Base-by-base conservation (phyloP, 2,797 vertebrate genomes). In the Oreochromis grahami region DNA sequence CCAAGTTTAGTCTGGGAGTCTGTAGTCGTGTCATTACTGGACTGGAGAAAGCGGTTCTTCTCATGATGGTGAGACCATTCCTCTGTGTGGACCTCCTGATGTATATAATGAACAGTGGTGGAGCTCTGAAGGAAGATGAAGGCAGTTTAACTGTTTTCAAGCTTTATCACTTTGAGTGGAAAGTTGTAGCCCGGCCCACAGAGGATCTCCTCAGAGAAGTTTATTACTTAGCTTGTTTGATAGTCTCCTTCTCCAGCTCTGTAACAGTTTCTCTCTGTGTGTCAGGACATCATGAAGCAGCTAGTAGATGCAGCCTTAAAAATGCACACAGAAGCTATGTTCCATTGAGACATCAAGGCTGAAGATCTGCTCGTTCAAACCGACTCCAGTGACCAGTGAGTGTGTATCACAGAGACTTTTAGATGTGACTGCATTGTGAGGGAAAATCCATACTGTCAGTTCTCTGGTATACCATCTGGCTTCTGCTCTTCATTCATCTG, bases 1-100 rank as follows among this genome's bases (percentile, higher is more conserved):
- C 19, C 34, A 65, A 34, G 32, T n/a, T 36, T 34, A 63, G 58
- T 36, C 6, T 34, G 58, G 9, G 9, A 34, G 17, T 63, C 17
- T 19, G 6, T 34, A 36, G 15, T 36, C 3, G 6, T 63, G 17
- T 41, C 82, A 3, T 70, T 89, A 3, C 43, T 89, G 29, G 87
- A 85, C 55, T 91, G 85, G 48, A n/a, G 2, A 3, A 56, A 19
- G 50, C 63, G 11, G 55, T 84, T 8, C 17, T 89, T 8, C 14
- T 89, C 38, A 68, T 90, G 7, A 51, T 87, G 53, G 81, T 88
- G 21, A 84, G 76, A 34, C 90, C 83, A 17, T 26, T 76, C 19
- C 86, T 86, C 7, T 21, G 17, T 6, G 6, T 48, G 3, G 53
- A 86, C n/a, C 58, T 90, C 1, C 1, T 5, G 0, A 4, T 3